Evolutionary conservation across 2,888 invertebrate species (phyloP).

Genomic region (Steinernema carpocapsae): DNA sequence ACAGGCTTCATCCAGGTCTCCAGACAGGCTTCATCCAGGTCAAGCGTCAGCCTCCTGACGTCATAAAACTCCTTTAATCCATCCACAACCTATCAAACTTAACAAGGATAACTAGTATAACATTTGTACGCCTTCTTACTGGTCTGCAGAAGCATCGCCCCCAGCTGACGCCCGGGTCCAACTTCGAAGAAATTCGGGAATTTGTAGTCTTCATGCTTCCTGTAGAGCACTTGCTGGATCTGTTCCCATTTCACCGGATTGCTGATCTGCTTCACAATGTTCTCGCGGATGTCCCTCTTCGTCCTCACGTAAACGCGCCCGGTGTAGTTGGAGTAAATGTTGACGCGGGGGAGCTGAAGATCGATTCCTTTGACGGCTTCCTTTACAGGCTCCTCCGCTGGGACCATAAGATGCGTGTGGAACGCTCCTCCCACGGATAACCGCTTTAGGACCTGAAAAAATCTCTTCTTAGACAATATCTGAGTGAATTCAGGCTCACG

Average conservation of each 20-base stretch:
- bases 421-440: constrained; percentile 64
- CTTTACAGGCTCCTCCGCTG: constrained; percentile 51
- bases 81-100: not conserved
- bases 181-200: constrained; percentile 67
- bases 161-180: constrained; percentile 65
- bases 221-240: constrained; percentile 63
- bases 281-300: constrained; percentile 53
- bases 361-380: constrained; percentile 46
- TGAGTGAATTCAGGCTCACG: constrained; percentile 20
- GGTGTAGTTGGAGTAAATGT: constrained; percentile 66
- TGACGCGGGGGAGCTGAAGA: constrained; percentile 50
- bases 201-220: constrained; percentile 60
- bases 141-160: constrained; percentile 60
- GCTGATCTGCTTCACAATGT: constrained; percentile 58
- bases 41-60: no score
- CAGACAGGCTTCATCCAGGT: no score
- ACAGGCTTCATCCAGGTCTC: no score
- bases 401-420: constrained; percentile 62
- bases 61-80: not conserved
- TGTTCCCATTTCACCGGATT: constrained; percentile 68
- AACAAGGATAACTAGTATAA: constrained; percentile 55
- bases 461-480: not conserved
- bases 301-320: constrained; percentile 58
- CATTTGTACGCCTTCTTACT: constrained; percentile 62
- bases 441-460: constrained; percentile 58